Evolutionary conservation across 2,113 vertebrate species (phyloP), one percentile per base, ranked within the genome.

Genomic region (Prinia subflava): DNA sequence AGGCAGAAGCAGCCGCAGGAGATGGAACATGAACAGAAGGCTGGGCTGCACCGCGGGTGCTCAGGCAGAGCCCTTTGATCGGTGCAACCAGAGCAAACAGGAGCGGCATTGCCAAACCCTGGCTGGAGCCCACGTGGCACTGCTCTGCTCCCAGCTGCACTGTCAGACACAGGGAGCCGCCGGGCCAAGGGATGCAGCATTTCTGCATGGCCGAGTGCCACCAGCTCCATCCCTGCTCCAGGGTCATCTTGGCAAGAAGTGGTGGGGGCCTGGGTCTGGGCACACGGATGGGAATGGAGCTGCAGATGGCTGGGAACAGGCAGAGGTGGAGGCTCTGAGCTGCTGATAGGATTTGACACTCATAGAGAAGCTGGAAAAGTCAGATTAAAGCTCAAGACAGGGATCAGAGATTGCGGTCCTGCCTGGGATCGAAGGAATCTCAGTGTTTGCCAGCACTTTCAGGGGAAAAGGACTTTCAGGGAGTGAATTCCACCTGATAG

Each of bases 11-110:
- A 77, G 57, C 60, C 90, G 56, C 20, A 52, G 96, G 82, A 95
- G 94, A 71, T 37, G 20, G 96, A 92, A 80, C 15, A 11, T n/a
- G 94, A 93, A 87, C 90, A 73, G 88, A 92, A 37, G 47, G 42
- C 65, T 46, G 96, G 93, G 95, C 95, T 91, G 85, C 93, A 88
- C 87, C 2, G 11, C 7, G 69, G 31, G 56, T 93, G 95, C 96
- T 98, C 96, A 86, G 15, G 57, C 41, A 24, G 49, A 71, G 90
- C 9, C 65, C 97, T 97, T 97, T 98, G 97, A 97, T 97, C 91
- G 16, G 57, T 30, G 60, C 57, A 57, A 95, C 95, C 59, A 1
- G 56, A 93, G 47, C 27, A 88, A 95, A 97, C 97, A 97, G 93
- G 91, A 63, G 92, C 83, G 41, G 84, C 94, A 12, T 3, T 41